Evolutionary conservation across 2,888 invertebrate species (phyloP), one percentile per base, ranked within the genome.

Genomic region (Tryphoninae sp.): DNA sequence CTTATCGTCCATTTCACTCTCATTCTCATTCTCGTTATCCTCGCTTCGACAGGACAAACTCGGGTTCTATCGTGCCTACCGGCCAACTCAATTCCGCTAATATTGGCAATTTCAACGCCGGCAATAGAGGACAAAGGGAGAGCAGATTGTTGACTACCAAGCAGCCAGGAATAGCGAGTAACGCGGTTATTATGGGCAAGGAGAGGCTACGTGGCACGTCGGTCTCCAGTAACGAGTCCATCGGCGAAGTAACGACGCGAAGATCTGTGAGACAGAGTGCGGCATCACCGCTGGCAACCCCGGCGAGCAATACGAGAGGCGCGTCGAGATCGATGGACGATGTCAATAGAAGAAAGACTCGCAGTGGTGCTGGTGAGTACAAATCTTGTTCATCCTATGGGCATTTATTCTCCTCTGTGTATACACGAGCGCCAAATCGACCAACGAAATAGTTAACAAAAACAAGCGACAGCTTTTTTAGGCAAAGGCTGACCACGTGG

Each of bases 311-410:
- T 84, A 92, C 92, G 49, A 89, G 92, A 84, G 91, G 91, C 79
- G 92, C 92, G 53, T 91, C 92, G 55, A 89, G 91, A 87, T 89
- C 92, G 49, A 87, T 91, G 81, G 92, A 92, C 82, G 92, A 92
- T 86, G 90, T 92, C 78, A 92, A 90, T 81, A 86, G 92, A 83
- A 89, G 92, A 86, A 92, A 92, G 88, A 92, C 92, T 78, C 91
- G 92, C 84, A 92, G 92, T 87, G 92, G 92, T 87, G 91, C 92
- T 89, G 92, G 92, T 91, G 90, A 88, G 91, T 91, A 89, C 86
- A 49, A 26, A 59, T 64, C 42, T 49, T 16, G 8, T 33, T 13
- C 61, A 64, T 19, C 9, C 9, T 13, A 16, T 51, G 51, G 51
- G n/a, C 16, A 51, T 55, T 55, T 55, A 16, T 55, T 55, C 22